Evolutionary conservation across 2,888 invertebrate species (phyloP).

Genomic region (Cantharis nigra): DNA sequence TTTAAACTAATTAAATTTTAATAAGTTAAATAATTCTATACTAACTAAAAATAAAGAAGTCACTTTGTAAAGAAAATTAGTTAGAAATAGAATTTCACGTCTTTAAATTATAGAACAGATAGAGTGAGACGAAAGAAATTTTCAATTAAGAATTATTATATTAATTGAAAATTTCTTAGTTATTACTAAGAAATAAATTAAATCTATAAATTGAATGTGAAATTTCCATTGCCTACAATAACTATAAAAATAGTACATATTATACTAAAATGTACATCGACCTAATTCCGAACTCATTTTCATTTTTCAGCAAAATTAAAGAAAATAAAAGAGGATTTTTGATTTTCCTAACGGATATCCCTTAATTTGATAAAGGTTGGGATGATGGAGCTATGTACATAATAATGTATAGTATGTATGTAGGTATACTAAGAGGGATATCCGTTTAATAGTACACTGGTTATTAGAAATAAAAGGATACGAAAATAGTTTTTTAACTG

Average conservation of each 20-base stretch:
- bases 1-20: not conserved
- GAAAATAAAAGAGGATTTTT: not conserved
- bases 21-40: not conserved
- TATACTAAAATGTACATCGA: not conserved
- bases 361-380: not conserved
- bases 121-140: too few species aligned
- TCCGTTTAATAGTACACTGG: not conserved
- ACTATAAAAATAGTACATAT: not conserved
- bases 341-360: not conserved
- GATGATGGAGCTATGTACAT: not conserved
- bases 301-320: not conserved
- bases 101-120: not conserved
- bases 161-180: too few species aligned
- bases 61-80: not conserved
- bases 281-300: not conserved
- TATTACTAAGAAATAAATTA: not conserved
- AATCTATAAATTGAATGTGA: not conserved
- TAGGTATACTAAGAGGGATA: not conserved
- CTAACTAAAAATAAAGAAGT: not conserved
- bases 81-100: not conserved
- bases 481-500: not conserved
- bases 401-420: too few species aligned
- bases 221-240: not conserved
- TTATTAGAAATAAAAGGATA: not conserved
- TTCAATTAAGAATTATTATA: too few species aligned